These are phyloP conservation scores for Ammodramus savannarum DNA, from an alignment of 2,113 vertebrate genomes.

Conservation along the genomic window DNA sequence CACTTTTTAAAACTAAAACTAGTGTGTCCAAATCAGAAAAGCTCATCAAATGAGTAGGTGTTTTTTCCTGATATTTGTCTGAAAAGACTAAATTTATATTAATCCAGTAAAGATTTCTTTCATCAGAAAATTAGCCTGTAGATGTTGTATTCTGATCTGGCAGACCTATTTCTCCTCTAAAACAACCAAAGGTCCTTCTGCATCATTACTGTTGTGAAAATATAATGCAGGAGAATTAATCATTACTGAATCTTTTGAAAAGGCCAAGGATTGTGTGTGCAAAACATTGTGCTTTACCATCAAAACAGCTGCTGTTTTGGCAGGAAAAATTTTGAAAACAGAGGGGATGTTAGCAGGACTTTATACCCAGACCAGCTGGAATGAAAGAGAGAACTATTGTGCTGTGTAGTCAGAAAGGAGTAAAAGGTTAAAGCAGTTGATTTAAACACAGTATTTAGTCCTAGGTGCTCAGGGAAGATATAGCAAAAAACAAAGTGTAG, in stretches of 20 bases:
- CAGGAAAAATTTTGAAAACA: neutral
- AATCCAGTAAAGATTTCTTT: neutral
- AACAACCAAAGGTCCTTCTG: neutral
- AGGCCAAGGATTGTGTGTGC: neutral
- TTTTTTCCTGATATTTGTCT: neutral
- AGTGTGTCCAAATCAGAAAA: neutral
- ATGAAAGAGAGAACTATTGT: neutral
- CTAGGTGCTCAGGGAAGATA: neutral
- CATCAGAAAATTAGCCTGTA: neutral
- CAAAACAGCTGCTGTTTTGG: neutral
- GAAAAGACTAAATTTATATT: neutral
- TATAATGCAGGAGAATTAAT: neutral
- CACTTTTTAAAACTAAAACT: neutral
- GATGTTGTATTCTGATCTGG: neutral
- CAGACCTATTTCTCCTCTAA: neutral
- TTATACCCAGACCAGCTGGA: neutral
- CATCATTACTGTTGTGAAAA: neutral
- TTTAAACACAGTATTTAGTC: neutral
- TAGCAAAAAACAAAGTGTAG: neutral
- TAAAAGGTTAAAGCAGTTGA: neutral
- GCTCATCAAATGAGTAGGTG: neutral
- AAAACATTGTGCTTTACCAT: neutral
- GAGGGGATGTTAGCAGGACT: neutral
- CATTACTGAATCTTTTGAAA: slow-evolving; percentile 26
- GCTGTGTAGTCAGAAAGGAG: neutral